Base-by-base conservation (phyloP, 2,113 vertebrate species). In the Saccopteryx leptura region DNA sequence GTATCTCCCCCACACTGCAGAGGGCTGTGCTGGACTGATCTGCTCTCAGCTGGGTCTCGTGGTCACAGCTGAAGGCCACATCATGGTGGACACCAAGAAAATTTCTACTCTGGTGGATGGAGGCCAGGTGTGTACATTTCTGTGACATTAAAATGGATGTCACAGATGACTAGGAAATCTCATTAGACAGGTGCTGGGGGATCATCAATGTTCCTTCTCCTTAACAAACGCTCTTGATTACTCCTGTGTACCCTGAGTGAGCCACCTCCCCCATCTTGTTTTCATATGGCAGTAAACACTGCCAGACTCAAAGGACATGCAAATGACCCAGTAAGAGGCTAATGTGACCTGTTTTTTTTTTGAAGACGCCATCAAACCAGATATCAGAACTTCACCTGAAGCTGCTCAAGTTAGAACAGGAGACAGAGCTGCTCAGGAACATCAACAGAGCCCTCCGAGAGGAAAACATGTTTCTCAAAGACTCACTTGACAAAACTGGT, bases 401-500 rank as follows among this genome's bases (percentile, higher is more conserved):
- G 85, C 66, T 98, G 31, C 96, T 97, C 88, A 98, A 96, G 68
- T 97, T 99, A 80, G 98, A 99, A 89, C 98, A 98, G 96, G 98
- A 99, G 86, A 88, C 98, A 21, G 98, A 99, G 65, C 97, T 99
- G 79, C 98, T 99, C 72, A 98, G 98, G 92, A 98, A 97, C 52
- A 75, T 98, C 4, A 99, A 99, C 46, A 96, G 98, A 80, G 97
- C 97, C 26, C 97, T 99, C 69, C 98, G 97, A 94, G 98, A 99
- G 80, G 99, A 99, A 95, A 99, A 99, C 17, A 48, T 97, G 3
- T 72, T 88, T 95, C 98, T 99, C 94, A 99, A 98, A 96, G 98
- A 98, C 50, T 98, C 99, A 33, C 97, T 99, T 24, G 97, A 81
- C 75, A 97, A 91, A 96, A 93, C 21, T 48, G 71, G 92, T 31